phyloP scores from a whole-genome alignment of 2,113 vertebrate genomes.

The Sturnus vulgaris region DNA sequence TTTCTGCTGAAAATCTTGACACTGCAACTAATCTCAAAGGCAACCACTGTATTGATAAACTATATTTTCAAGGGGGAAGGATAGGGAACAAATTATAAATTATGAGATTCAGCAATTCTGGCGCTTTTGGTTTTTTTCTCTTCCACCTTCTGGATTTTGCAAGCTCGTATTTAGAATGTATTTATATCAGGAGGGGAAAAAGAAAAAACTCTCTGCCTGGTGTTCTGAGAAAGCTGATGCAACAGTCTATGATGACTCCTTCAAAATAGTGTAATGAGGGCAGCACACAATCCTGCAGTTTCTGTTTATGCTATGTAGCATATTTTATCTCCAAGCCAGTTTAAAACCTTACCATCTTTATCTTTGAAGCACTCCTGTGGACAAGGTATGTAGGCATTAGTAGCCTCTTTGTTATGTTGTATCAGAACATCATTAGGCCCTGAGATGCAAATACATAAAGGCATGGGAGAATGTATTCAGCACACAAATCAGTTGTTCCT shows the following conservation, averaged over 20 bases:
- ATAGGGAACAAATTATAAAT: not conserved
- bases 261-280: not conserved
- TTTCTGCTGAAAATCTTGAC: not conserved
- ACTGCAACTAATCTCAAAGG: not conserved
- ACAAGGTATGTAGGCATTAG: not conserved
- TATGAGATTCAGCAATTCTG: not conserved
- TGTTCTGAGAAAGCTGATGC: not conserved
- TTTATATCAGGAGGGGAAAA: not conserved
- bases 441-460: not conserved
- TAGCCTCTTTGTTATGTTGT: not conserved
- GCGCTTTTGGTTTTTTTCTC: not conserved
- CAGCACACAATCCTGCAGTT: not conserved
- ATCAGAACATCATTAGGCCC: constrained; percentile 8
- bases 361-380: not conserved
- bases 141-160: not conserved
- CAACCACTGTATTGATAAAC: not conserved
- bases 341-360: not conserved
- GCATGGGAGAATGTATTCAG: not conserved
- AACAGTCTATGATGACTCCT: not conserved
- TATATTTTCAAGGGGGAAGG: not conserved
- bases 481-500: not conserved
- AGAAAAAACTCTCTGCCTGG: not conserved
- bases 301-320: not conserved
- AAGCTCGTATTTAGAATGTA: not conserved
- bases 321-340: not conserved